Evolutionary conservation across 2,888 invertebrate genomes (phyloP).

Genomic region (Spodoptera picta): DNA sequence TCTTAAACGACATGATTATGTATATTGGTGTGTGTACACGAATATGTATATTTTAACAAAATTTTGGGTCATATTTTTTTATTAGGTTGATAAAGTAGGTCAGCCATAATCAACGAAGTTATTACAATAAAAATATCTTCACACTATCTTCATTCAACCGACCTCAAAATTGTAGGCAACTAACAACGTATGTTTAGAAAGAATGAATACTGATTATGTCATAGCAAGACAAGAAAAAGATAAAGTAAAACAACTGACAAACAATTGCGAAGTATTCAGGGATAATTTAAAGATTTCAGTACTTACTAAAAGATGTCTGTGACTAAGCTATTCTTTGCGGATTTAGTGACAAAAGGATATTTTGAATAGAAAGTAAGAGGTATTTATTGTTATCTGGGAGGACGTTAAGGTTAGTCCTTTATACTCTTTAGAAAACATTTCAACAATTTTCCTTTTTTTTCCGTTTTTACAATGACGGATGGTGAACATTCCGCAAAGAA

Average conservation of each 20-base stretch:
- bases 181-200: too few relatives aligned
- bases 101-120: too few relatives aligned
- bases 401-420: constrained; percentile 60
- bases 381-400: constrained; percentile 62
- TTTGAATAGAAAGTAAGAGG: constrained; percentile 51
- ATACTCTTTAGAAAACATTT: constrained; percentile 62
- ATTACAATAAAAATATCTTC: too few relatives aligned
- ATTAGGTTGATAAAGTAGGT: too few relatives aligned
- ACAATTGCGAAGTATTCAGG: neutral
- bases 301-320: constrained; percentile 12
- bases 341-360: constrained; percentile 59
- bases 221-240: neutral
- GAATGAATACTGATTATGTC: too few relatives aligned
- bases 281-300: constrained; percentile 8
- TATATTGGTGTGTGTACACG: too few relatives aligned
- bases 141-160: too few relatives aligned
- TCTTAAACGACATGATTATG: too few relatives aligned
- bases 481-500: constrained; percentile 54
- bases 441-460: constrained; percentile 54
- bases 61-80: too few relatives aligned
- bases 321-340: constrained; percentile 35
- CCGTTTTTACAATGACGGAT: constrained; percentile 54
- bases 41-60: too few relatives aligned
- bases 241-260: neutral
- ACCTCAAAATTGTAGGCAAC: too few relatives aligned